phyloP scores from a whole-genome alignment of 2,888 invertebrate species.

The Rhodophaea formosa region DNA sequence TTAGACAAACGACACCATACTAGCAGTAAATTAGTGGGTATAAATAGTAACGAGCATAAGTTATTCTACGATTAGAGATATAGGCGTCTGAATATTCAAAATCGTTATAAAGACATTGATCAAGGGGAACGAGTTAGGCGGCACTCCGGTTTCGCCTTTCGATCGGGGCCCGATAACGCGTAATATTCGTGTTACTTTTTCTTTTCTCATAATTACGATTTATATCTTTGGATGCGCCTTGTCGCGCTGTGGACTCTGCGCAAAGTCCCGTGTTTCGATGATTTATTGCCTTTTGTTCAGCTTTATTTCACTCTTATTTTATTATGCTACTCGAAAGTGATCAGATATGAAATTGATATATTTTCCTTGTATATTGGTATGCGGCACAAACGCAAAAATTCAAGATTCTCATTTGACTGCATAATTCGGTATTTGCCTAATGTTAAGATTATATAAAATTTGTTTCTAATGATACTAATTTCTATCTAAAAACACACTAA shows the following conservation, averaged over 20 bases:
- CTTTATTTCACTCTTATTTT: conserved; percentile 26
- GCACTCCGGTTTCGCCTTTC: conserved; percentile 41
- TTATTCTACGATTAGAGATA: conserved; percentile 37
- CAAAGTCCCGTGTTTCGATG: conserved; percentile 34
- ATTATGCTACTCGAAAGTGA: conserved; percentile 29
- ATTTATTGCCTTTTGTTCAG: conserved; percentile 34
- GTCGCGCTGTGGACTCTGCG: conserved; percentile 36
- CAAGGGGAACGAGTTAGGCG: conserved; percentile 45
- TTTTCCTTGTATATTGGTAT: neutral
- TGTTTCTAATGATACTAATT: too few species aligned
- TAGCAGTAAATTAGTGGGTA: conserved; percentile 55
- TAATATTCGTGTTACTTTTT: conserved; percentile 36
- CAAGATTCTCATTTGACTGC: too few species aligned
- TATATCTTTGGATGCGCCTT: conserved; percentile 41
- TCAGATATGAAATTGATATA: conserved; percentile 22
- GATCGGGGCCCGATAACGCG: conserved; percentile 43
- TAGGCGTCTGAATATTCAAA: conserved; percentile 42
- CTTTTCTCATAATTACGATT: conserved; percentile 53
- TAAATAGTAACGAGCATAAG: conserved; percentile 45
- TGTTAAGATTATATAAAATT: too few species aligned
- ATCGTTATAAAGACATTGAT: conserved; percentile 58
- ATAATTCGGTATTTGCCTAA: too few species aligned
- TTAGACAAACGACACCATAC: conserved; percentile 50
- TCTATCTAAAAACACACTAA: too few species aligned
- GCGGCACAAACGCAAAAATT: too few species aligned